These are phyloP conservation scores for Poeciliopsis turrubarensis DNA, from an alignment of 2,113 vertebrate genomes.

Conservation along the genomic window DNA sequence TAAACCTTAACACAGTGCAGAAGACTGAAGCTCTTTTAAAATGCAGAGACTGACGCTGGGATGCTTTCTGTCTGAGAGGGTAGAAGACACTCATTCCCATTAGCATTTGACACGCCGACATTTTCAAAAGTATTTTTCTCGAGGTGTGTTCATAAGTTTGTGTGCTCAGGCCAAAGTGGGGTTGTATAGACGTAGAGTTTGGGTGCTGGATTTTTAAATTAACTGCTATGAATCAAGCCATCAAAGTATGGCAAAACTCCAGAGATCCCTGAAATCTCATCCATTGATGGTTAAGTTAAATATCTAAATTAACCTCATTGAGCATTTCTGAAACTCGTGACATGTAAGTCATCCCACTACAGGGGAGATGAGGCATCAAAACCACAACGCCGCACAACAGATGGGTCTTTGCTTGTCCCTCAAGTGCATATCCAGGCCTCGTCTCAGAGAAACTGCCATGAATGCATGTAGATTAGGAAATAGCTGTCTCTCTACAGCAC, in stretches of 20 bases:
- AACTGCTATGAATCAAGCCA: constrained; percentile 51
- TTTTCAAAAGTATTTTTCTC: constrained; percentile 12
- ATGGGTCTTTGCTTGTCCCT: constrained; percentile 63
- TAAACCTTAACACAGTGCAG: constrained; percentile 39
- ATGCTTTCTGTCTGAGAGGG: constrained; percentile 67
- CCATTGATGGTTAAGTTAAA: constrained; percentile 67
- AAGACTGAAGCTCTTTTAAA: constrained; percentile 62
- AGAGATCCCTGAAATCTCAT: constrained; percentile 51
- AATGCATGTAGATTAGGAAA: constrained; percentile 59
- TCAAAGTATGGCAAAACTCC: constrained; percentile 57
- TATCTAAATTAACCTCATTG: constrained; percentile 64
- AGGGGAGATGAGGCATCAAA: constrained; percentile 50
- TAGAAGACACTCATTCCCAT: constrained; percentile 67
- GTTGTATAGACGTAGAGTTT: background rate
- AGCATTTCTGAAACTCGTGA: constrained; percentile 63
- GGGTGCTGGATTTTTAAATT: constrained; percentile 22
- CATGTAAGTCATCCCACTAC: constrained; percentile 52
- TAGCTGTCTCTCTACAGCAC: constrained; percentile 36
- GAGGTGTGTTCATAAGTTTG: background rate
- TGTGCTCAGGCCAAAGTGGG: background rate
- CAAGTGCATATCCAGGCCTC: constrained; percentile 60
- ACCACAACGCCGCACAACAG: constrained; percentile 48
- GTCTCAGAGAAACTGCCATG: constrained; percentile 54
- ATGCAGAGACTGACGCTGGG: constrained; percentile 61
- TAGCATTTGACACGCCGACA: constrained; percentile 47